phyloP scores from a whole-genome alignment of 2,888 invertebrate species.

The Dynastes tityus region DNA sequence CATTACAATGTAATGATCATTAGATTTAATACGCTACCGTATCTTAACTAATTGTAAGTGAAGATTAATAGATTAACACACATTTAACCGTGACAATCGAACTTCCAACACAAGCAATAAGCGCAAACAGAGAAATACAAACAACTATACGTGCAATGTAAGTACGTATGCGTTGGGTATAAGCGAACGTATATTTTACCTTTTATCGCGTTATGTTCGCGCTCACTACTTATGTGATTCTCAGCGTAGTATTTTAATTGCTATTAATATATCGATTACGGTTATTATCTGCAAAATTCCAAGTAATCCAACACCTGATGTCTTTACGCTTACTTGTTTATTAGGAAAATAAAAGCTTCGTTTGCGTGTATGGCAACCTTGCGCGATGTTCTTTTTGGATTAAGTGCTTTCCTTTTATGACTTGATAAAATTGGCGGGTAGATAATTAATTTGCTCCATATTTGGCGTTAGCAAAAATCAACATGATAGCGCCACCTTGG shows the following conservation, averaged over 20 bases:
- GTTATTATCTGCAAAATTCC: conserved; percentile 13
- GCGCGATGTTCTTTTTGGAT: background rate
- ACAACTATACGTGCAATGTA: background rate
- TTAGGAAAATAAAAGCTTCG: background rate
- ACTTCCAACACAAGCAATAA: background rate
- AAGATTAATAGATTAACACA: conserved; percentile 21
- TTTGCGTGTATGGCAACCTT: background rate
- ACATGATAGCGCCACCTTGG: conserved; percentile 24
- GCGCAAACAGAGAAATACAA: background rate
- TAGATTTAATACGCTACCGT: conserved; percentile 10
- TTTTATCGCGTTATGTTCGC: background rate
- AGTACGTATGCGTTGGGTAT: background rate
- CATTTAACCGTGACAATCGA: background rate
- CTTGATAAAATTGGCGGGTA: conserved; percentile 20
- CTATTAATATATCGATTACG: conserved; percentile 25
- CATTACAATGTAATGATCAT: conserved; percentile 19
- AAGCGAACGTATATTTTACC: background rate
- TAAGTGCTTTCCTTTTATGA: conserved; percentile 27
- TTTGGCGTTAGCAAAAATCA: conserved; percentile 22
- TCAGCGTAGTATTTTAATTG: background rate
- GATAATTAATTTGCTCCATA: conserved; percentile 30
- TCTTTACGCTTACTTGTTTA: conserved; percentile 7
- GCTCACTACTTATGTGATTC: background rate
- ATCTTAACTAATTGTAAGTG: conserved; percentile 11
- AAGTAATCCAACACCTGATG: conserved; percentile 14